Percentiles rank a stretch among this genome's conserved stretches.
These are phyloP conservation scores for Antechinus flavipes DNA, from an alignment of 2,113 vertebrate genomes.

Conservation along the genomic window DNA sequence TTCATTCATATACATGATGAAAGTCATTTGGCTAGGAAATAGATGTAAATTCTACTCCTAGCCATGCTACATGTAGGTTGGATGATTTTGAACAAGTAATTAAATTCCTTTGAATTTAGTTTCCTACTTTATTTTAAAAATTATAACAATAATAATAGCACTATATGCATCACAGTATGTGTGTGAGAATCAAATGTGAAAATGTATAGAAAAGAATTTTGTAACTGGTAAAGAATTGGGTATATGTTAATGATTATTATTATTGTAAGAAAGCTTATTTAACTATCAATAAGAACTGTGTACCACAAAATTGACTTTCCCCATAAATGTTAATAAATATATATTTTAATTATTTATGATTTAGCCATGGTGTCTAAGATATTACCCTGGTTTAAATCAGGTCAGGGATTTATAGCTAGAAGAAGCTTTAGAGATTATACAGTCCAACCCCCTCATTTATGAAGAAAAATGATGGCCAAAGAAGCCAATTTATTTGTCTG, in stretches of 20 bases:
- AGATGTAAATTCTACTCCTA: background rate
- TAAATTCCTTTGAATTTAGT: background rate
- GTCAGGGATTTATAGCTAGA: too few species aligned
- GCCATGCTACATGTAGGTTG: background rate
- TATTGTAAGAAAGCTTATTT: background rate
- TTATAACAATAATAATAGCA: background rate
- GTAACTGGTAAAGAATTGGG: background rate
- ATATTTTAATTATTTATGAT: too few species aligned
- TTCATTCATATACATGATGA: background rate
- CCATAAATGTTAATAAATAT: too few species aligned
- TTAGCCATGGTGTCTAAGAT: too few species aligned
- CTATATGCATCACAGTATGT: too few species aligned
- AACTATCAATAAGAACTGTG: too few species aligned
- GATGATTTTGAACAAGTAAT: background rate
- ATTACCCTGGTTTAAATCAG: too few species aligned
- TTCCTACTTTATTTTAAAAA: background rate
- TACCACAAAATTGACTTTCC: too few species aligned
- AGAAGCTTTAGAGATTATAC: too few species aligned
- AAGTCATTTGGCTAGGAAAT: background rate
- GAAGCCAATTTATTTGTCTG: too few species aligned
- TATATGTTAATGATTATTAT: background rate
- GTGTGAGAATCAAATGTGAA: background rate
- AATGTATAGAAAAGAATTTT: background rate
- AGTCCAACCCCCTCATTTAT: too few species aligned
- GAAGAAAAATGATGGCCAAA: too few species aligned